Conservation (phyloP, 2,113 vertebrate genomes). For the Egretta garzetta region DNA sequence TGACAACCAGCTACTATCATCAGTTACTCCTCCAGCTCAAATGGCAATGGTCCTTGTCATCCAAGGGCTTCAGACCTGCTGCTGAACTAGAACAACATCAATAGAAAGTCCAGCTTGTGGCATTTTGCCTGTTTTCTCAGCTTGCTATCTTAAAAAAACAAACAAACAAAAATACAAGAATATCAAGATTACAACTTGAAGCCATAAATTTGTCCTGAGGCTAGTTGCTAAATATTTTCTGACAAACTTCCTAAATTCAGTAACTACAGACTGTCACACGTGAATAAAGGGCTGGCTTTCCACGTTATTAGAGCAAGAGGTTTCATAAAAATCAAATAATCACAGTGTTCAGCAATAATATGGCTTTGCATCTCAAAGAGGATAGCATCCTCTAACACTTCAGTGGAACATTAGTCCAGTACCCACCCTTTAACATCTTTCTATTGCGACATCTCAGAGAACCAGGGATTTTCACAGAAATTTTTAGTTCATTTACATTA, state of each 20-base stretch:
- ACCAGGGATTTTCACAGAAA: not conserved
- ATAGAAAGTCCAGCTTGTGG: not conserved
- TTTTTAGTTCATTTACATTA: not conserved
- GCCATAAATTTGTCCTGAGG: not conserved
- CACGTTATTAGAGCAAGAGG: not conserved
- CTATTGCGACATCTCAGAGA: not conserved
- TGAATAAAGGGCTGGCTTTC: not conserved
- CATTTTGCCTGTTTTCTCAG: not conserved
- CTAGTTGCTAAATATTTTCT: not conserved
- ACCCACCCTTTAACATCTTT: not conserved
- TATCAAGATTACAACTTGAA: not conserved
- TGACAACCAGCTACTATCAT: not conserved
- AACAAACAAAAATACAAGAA: not conserved
- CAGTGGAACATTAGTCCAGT: not conserved
- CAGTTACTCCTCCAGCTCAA: not conserved
- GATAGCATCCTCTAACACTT: not conserved
- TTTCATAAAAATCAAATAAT: not conserved
- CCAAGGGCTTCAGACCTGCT: not conserved
- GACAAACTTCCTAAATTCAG: not conserved
- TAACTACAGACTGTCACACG: not conserved
- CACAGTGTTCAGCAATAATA: not conserved
- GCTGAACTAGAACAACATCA: not conserved
- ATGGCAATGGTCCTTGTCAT: not conserved
- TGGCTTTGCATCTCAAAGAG: not conserved
- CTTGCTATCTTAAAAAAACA: not conserved